Percentiles rank a stretch among this genome's conserved stretches.
phyloP scores from a whole-genome alignment of 2,797 vertebrate species.

The Pogoniulus pusillus region DNA sequence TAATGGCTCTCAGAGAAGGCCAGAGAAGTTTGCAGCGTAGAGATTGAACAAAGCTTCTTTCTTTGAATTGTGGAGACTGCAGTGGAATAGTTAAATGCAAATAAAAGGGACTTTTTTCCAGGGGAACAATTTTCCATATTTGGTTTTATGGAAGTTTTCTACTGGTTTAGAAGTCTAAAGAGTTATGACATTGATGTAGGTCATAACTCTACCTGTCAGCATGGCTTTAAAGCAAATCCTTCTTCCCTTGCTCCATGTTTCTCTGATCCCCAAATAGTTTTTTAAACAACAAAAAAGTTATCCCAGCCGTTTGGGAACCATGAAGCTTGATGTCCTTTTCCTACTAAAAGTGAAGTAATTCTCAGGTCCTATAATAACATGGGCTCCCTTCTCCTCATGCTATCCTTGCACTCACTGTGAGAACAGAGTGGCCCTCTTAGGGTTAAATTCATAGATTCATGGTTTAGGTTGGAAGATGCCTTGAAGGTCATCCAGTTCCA shows the following conservation, averaged over 20 bases:
- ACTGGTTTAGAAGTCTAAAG: background rate
- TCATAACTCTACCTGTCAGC: background rate
- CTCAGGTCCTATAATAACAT: background rate
- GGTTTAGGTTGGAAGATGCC: too few species aligned
- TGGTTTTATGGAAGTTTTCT: background rate
- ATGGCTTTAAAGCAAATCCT: background rate
- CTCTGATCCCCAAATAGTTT: background rate
- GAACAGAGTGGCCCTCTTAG: background rate
- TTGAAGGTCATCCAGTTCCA: too few species aligned
- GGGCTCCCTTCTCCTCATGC: fast-evolving
- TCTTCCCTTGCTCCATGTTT: background rate
- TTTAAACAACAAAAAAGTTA: background rate
- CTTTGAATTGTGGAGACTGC: background rate
- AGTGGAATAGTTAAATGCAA: background rate
- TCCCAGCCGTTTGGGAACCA: background rate
- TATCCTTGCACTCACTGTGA: background rate
- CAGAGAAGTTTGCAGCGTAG: background rate
- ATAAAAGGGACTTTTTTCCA: background rate
- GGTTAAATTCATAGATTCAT: background rate
- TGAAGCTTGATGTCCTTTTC: background rate
- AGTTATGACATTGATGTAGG: background rate
- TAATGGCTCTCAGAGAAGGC: background rate
- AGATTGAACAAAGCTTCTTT: background rate
- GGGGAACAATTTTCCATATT: background rate
- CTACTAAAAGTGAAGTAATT: background rate